Base-by-base conservation (phyloP, 2,113 vertebrate genomes). In the Oryzias curvinotus region DNA sequence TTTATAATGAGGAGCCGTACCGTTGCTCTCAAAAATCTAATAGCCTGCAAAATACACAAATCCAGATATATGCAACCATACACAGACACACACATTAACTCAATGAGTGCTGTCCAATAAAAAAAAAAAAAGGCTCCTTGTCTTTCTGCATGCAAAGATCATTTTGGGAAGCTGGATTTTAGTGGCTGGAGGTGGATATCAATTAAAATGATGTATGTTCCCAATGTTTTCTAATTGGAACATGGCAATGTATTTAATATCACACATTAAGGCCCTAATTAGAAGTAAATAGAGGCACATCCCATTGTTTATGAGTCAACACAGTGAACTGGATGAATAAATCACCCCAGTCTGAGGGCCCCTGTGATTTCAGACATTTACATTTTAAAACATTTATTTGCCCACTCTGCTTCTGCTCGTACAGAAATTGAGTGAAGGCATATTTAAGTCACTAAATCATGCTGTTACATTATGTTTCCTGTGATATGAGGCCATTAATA, bases 201-300 rank as follows among this genome's bases (percentile, higher is more conserved):
- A 91, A 92, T 92, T 92, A 91, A 90, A 78, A 85, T 92, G 88
- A 93, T 92, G 87, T 88, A 92, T 91, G 83, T 83, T 73, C 73
- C 73, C 63, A 65, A 61, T 60, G 65, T 75, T 83, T 82, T 77
- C 82, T 93, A 92, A 92, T 92, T 92, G 90, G 92, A 87, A 91
- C 90, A 91, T 89, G 90, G 89, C 28, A 64, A 89, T 90, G 88
- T 91, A 90, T 92, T 92, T 91, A 92, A 93, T 92, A 90, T 88
- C 82, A 83, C 78, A 87, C 87, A 92, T 92, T 91, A 92, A 83
- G 88, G 62, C 61, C 59, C 77, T 91, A 91, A 92, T 92, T 91
- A 91, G 80, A 83, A 82, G 75, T 83, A 90, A 90, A 92, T 91
- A 88, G 86, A 87, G 89, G 85, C 78, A 78, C 84, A 81, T 86